A percentile compares a stretch with the other conserved stretches of the same genome.
phyloP scores from a whole-genome alignment of 2,888 invertebrate genomes.

The Leucozona laternaria region DNA sequence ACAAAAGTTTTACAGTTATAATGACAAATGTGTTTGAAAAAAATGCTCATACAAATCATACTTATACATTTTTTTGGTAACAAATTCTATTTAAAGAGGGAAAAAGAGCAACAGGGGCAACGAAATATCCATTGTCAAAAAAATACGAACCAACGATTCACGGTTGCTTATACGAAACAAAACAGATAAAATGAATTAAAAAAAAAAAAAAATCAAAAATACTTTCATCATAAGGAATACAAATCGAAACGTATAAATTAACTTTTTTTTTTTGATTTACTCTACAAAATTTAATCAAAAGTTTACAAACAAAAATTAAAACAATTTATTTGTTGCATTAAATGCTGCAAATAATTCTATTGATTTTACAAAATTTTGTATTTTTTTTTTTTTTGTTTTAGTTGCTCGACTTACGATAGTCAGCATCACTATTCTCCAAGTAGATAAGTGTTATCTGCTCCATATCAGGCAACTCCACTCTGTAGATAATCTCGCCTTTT shows the following conservation, averaged over 20 bases:
- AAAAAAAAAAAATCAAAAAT: constrained; percentile 47
- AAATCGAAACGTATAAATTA: constrained; percentile 50
- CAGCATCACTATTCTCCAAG: constrained; percentile 91
- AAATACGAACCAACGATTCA: constrained; percentile 72
- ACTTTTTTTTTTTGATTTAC: constrained; percentile 56
- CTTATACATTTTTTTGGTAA: constrained; percentile 23
- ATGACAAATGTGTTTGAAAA: constrained; percentile 55
- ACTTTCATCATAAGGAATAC: constrained; percentile 33
- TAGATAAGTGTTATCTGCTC: constrained; percentile 97
- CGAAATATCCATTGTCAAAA: constrained; percentile 75
- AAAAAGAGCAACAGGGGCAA: constrained; percentile 74
- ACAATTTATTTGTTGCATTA: constrained; percentile 60
- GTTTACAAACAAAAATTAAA: constrained; percentile 48
- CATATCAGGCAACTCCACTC: constrained; percentile 96
- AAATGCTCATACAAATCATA: constrained; percentile 70
- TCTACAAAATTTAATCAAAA: constrained; percentile 70
- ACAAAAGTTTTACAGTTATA: constrained; percentile 57
- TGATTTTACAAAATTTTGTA: constrained; percentile 67
- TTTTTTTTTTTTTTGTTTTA: constrained; percentile 77
- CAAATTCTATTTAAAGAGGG: constrained; percentile 58
- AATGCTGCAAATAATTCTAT: constrained; percentile 71
- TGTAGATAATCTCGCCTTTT: constrained; percentile 95
- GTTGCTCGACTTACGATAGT: constrained; percentile 84
- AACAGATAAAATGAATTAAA: constrained; percentile 55
- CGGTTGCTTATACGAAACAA: constrained; percentile 73